Conservation (phyloP, 1,140 invertebrate species). For the Lasaia peninsularis region DNA sequence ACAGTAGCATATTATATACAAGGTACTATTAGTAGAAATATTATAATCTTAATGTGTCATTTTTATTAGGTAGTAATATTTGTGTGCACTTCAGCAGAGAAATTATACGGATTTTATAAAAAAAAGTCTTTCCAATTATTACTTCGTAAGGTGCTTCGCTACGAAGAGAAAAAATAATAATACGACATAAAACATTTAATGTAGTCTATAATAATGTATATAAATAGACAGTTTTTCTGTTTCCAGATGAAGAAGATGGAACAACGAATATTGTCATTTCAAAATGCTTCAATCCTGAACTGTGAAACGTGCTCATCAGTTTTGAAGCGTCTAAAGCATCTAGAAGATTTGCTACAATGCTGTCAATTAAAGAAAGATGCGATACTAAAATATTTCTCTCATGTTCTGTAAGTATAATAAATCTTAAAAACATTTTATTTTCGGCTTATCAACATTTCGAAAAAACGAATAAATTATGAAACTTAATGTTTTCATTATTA, state of each 20-base stretch:
- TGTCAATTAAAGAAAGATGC: constrained; percentile 80
- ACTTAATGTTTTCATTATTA: no score
- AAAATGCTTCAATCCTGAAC: constrained; percentile 81
- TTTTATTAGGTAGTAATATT: no score
- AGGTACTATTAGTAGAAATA: no score
- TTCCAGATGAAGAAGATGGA: constrained; percentile 86
- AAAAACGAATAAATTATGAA: neutral
- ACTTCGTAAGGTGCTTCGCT: no score
- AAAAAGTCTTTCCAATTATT: no score
- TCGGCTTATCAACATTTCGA: neutral
- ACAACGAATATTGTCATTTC: constrained; percentile 82
- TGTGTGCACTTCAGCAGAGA: no score
- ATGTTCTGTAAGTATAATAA: constrained; percentile 84
- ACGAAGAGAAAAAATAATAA: no score
- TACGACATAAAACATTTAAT: no score
- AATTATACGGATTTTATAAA: no score
- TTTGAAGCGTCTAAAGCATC: constrained; percentile 78
- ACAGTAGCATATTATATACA: no score
- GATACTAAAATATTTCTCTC: constrained; percentile 85
- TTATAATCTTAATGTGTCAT: no score
- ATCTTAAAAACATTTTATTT: neutral
- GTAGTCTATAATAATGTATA: neutral
- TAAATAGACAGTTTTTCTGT: constrained; percentile 13
- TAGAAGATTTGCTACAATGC: constrained; percentile 78
- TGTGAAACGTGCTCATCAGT: constrained; percentile 83